These are phyloP conservation scores for Cephus rjabovi DNA, from an alignment of 2,888 invertebrate genomes.

Conservation along the genomic window DNA sequence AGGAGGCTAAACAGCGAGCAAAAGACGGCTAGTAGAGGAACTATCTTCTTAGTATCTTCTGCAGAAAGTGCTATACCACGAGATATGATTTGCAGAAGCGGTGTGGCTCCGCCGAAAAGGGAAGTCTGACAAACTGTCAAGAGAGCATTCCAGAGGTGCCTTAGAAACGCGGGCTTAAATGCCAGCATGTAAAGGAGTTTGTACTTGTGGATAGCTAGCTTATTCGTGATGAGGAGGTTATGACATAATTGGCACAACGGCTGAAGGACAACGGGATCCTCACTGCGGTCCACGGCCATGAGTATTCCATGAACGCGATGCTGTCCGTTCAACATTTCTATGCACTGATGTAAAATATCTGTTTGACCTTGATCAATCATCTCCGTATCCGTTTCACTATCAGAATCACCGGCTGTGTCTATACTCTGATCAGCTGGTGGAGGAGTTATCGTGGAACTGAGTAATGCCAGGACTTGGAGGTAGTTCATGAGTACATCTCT, in stretches of 20 bases:
- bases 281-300: constrained; percentile 67
- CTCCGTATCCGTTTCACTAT: constrained; percentile 73
- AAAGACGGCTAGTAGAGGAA: constrained; percentile 85
- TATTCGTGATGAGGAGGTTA: constrained; percentile 83
- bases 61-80: constrained; percentile 73
- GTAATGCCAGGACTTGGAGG: constrained; percentile 72
- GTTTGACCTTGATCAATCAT: constrained; percentile 70
- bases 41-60: constrained; percentile 75
- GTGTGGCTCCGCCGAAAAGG: constrained; percentile 68
- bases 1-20: constrained; percentile 85
- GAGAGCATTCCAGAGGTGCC: constrained; percentile 77
- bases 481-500: constrained; percentile 64
- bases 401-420: constrained; percentile 68
- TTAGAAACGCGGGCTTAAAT: constrained; percentile 81
- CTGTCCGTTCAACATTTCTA: constrained; percentile 76
- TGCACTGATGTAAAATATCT: constrained; percentile 70
- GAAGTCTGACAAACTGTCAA: constrained; percentile 67
- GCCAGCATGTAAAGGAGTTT: constrained; percentile 84
- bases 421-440: constrained; percentile 66
- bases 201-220: constrained; percentile 85
- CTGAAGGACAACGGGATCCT: constrained; percentile 72
- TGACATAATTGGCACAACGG: constrained; percentile 84
- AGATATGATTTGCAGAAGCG: constrained; percentile 75
- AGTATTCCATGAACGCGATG: constrained; percentile 71
- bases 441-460: constrained; percentile 63